Evolutionary conservation across 2,888 invertebrate genomes (phyloP), one percentile per base, ranked within the genome.

Genomic region (Glyphotaelius pellucidus): DNA sequence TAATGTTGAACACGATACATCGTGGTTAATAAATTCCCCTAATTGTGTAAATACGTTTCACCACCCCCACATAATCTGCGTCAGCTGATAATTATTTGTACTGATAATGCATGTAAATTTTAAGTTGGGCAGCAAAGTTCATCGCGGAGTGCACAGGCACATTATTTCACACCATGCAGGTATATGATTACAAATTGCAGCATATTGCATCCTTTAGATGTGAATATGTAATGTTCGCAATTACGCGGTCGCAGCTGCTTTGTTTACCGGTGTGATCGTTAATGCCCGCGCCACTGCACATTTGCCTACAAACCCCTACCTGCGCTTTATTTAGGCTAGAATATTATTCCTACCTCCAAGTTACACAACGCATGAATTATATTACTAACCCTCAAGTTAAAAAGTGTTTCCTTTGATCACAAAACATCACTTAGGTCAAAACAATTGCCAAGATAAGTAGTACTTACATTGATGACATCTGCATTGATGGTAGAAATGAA

Each of bases 191-290:
- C 83, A 83, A 83, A 85, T 38, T 67, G 47, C 35, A 83, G n/a
- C 32, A 35, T 35, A 31, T 25, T 88, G 52, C 14, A 80, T 42
- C 38, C 38, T 81, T 47, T 90, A 86, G 19, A 86, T n/a, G 86
- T 7, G 42, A 86, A 47, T 86, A 86, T 86, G 42, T 85, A 12
- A 87, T 90, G 88, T 89, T 80, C 84, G 90, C 91, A 90, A 92
- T 92, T 89, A 92, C 80, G 91, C 80, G 92, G 91, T 91, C 91
- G 89, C 91, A 91, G 91, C 90, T 91, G 92, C 90, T 90, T 91
- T 91, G 92, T 91, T 92, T 90, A 79, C 87, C 80, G 81, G 47
- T 31, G 90, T 79, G 91, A 91, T 88, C 90, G 86, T 92, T 67
- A 91, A 90, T 90, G 67, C 67, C 89, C 3, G 52, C 19, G 35